Evolutionary conservation across 2,888 invertebrate genomes (phyloP), one percentile per base, ranked within the genome.

Genomic region (Deroplatys truncata): DNA sequence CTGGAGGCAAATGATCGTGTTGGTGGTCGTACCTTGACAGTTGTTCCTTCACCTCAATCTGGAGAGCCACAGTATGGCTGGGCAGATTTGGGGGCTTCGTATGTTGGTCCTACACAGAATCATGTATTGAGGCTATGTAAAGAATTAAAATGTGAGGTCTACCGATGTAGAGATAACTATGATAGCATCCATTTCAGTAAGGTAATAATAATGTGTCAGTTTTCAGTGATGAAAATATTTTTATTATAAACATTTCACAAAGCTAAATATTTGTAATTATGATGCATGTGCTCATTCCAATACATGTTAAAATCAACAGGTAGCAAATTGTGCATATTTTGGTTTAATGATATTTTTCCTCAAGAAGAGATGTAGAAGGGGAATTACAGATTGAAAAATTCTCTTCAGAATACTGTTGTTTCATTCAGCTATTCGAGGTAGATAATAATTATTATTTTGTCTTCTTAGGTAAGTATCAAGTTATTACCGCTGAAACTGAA

Each of bases 1-100:
- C 89, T 94, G 31, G 94, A 94, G 91, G 94, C 93, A 13, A 93
- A 93, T 92, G 92, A 93, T 89, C 91, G 94, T 82, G 93, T 94
- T 15, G 94, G 94, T n/a, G 94, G 94, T 2, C 91, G 94, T 56
- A 94, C 94, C 16, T 91, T 91, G 84, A 93, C 93, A 9, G 85
- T 91, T 25, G 84, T 90, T 31, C 90, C 90, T 15, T 84, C 89
- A 84, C 16, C 29, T n/a, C 28, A 90, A 28, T 28, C 31, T 20
- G 88, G 35, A 20, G 90, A 90, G 49, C 88, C 87, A 28, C 84
- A 86, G 82, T 90, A 84, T 35, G 92, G 93, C 91, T 92, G 91
- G 91, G 92, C 28, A 84, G 92, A 93, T 90, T 91, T 93, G 25
- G 93, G 94, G 25, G 94, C 93, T 10, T 92, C 94, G 28, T 94